Percentiles rank a stretch among this genome's conserved stretches.
Conservation (phyloP, 2,888 invertebrate genomes). For the Diloba caeruleocephala region DNA sequence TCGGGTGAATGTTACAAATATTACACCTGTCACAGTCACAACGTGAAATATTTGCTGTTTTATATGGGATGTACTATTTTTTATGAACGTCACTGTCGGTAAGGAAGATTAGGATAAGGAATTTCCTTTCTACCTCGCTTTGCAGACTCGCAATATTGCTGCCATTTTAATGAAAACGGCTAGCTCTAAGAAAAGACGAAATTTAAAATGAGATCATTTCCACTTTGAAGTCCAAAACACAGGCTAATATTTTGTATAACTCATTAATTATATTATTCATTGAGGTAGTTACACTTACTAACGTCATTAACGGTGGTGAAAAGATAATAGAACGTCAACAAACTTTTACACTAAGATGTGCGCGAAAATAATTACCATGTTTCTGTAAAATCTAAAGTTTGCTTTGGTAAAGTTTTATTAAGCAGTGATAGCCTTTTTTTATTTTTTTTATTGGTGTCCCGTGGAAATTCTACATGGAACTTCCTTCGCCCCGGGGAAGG, state of each 20-base stretch:
- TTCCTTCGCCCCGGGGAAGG: no score
- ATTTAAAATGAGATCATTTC: conserved; percentile 31
- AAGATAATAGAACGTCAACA: conserved; percentile 15
- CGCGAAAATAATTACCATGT: no score
- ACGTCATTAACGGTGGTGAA: conserved; percentile 32
- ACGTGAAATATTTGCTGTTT: conserved; percentile 61
- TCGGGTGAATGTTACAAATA: conserved; percentile 58
- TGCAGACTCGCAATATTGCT: conserved; percentile 46
- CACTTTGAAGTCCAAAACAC: conserved; percentile 33
- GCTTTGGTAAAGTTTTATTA: no score
- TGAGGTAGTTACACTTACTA: conserved; percentile 42
- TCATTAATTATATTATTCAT: conserved; percentile 47
- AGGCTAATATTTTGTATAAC: conserved; percentile 32
- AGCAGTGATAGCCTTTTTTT: no score
- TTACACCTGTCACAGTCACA: conserved; percentile 53
- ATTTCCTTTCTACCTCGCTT: conserved; percentile 36
- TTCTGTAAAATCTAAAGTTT: no score
- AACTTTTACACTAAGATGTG: no score
- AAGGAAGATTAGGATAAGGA: conserved; percentile 41
- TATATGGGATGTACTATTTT: conserved; percentile 54
- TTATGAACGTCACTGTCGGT: conserved; percentile 43
- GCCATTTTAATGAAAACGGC: conserved; percentile 51
- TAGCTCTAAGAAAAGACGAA: conserved; percentile 46
- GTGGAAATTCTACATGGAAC: no score
- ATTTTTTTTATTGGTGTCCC: no score